Evolutionary conservation across 2,888 invertebrate species (phyloP).

Genomic region (Lasius platythorax): DNA sequence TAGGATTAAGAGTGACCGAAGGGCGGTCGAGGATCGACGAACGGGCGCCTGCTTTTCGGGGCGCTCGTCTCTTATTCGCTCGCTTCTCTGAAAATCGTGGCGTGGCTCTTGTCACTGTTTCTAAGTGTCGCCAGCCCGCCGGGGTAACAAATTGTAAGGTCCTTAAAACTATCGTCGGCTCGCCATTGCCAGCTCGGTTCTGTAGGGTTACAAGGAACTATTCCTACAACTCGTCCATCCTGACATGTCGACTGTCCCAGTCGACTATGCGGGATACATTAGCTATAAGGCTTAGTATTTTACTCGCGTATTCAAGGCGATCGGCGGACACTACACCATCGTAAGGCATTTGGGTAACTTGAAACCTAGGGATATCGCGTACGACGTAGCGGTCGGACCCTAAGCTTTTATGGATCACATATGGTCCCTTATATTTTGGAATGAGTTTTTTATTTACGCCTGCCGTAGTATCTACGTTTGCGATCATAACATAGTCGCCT

Average conservation of each 20-base stretch:
- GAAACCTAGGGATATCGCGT: neutral
- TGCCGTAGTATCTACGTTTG: conserved; percentile 4
- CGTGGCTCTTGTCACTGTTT: no score
- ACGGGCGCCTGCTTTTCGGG: no score
- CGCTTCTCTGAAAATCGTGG: no score
- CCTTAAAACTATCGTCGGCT: no score
- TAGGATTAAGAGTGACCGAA: no score
- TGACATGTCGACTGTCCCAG: neutral
- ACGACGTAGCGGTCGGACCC: neutral
- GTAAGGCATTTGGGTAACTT: neutral
- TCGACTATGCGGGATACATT: neutral
- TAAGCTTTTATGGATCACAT: neutral
- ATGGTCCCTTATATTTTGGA: neutral
- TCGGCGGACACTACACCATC: neutral
- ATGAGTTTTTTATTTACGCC: conserved; percentile 14
- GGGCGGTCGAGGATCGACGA: no score
- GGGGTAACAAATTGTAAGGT: no score
- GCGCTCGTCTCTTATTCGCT: no score
- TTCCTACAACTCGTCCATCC: neutral
- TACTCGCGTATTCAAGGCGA: neutral
- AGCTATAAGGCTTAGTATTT: neutral
- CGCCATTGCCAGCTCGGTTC: no score
- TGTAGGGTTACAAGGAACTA: no score
- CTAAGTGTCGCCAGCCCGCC: no score
- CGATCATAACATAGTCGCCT: conserved; percentile 7